Base-by-base conservation (phyloP, 2,113 vertebrate species). In the Progne subis region DNA sequence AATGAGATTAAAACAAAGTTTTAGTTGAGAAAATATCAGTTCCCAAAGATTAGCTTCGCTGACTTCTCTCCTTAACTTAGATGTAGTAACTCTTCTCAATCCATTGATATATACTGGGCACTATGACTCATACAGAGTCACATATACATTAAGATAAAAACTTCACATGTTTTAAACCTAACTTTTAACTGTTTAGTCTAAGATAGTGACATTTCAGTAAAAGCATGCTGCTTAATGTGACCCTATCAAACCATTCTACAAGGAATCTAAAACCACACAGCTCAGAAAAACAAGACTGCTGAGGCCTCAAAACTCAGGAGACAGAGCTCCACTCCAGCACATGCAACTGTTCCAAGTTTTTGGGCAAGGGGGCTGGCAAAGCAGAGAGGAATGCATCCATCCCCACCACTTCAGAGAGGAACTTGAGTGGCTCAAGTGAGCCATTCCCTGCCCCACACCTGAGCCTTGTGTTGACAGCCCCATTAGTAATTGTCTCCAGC, bases 401-500 rank as follows among this genome's bases (percentile, higher is more conserved):
- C 21, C 72, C n/a, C 37, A 68, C 5, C 26, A 32, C 17, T 49
- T 41, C 8, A 78, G 46, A 47, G 26, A 39, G 41, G 18, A 49
- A 41, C 16, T 6, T 8, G 15, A 92, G 56, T 18, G 34, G 53
- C n/a, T 59, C 46, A 34, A 71, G 55, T 11, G 55, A 95, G 47
- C 37, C 28, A 88, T 69, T 86, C 82, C 78, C 67, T 75, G 47
- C 25, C 12, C 37, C 0, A 8, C 20, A 75, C 59, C 11, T 50
- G 19, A 82, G 49, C 11, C 52, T 60, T 82, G 47, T 56, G 29
- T 61, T 32, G 65, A 96, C 88, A 92, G 32, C 5, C 20, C 19
- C 14, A 21, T 79, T 37, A 94, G 25, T 26, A 81, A 68, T 31
- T 12, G 57, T 41, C 90, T 93, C 78, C 59, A 94, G 68, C 34